phyloP scores from a whole-genome alignment of 2,113 vertebrate genomes.

The Chloebia gouldiae region DNA sequence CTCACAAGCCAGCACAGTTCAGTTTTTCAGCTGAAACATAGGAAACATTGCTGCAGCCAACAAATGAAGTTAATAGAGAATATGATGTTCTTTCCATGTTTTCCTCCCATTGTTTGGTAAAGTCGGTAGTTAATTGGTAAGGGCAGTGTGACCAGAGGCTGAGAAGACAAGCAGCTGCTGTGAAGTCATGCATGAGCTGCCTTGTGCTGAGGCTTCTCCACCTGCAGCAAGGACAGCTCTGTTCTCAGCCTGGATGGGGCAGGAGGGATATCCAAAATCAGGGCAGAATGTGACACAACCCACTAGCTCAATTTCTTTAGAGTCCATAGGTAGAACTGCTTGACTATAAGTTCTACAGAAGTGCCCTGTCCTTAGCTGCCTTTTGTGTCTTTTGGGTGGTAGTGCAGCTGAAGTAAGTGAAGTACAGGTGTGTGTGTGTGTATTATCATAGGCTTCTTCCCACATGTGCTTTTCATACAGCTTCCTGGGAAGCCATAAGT shows the following conservation, averaged over 20 bases:
- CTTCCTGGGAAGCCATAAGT: background rate
- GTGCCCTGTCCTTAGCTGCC: background rate
- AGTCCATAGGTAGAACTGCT: background rate
- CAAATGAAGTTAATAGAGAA: background rate
- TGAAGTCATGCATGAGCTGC: background rate
- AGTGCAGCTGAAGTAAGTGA: background rate
- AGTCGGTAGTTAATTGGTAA: background rate
- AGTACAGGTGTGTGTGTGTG: rapidly evolving
- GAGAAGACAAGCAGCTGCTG: background rate
- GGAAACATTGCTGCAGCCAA: background rate
- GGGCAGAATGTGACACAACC: background rate
- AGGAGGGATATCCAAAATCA: background rate
- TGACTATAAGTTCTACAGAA: background rate
- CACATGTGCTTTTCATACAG: background rate
- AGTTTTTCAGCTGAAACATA: background rate
- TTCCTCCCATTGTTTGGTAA: background rate
- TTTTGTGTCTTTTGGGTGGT: background rate
- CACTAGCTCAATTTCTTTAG: background rate
- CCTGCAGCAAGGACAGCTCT: background rate
- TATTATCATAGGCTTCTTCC: background rate
- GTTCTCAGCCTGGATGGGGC: background rate
- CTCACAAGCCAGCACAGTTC: background rate
- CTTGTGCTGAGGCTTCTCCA: background rate
- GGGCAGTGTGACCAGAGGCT: background rate
- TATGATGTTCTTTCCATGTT: background rate